These are phyloP conservation scores for Pangasianodon hypophthalmus DNA, from an alignment of 2,113 vertebrate genomes.

Conservation along the genomic window DNA sequence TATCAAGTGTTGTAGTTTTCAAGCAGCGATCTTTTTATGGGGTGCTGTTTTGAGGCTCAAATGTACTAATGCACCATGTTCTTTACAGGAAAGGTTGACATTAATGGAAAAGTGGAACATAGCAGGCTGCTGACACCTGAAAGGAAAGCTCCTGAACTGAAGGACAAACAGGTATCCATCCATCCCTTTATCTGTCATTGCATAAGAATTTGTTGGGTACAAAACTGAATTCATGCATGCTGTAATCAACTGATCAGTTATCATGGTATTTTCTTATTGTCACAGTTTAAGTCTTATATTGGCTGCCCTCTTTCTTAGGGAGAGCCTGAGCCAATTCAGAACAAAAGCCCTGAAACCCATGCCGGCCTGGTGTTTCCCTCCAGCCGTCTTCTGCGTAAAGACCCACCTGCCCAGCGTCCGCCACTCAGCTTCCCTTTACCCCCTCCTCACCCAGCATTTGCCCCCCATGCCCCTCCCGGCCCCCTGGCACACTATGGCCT, in stretches of 20 bases:
- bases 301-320: constrained; percentile 69
- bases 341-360: constrained; percentile 86
- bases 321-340: constrained; percentile 85
- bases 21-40: not conserved
- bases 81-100: constrained; percentile 86
- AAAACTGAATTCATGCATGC: not conserved
- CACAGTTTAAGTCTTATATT: not conserved
- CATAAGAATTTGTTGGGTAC: not conserved
- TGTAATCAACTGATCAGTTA: not conserved
- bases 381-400: constrained; percentile 89
- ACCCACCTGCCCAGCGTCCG: constrained; percentile 84
- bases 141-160: constrained; percentile 85
- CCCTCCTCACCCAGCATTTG: constrained; percentile 82
- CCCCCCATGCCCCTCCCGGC: constrained; percentile 74
- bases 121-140: constrained; percentile 90
- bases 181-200: not conserved
- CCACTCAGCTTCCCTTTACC: constrained; percentile 87
- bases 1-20: not conserved
- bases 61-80: constrained; percentile 32
- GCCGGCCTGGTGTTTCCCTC: constrained; percentile 78
- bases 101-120: constrained; percentile 84
- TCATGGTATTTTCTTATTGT: not conserved
- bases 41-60: not conserved
- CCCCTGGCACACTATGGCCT: constrained; percentile 81
- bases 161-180: constrained; percentile 78